Percentiles rank a stretch among this genome's conserved stretches.
These are phyloP conservation scores for Thalpophila matura DNA, from an alignment of 2,888 invertebrate genomes.

Conservation along the genomic window DNA sequence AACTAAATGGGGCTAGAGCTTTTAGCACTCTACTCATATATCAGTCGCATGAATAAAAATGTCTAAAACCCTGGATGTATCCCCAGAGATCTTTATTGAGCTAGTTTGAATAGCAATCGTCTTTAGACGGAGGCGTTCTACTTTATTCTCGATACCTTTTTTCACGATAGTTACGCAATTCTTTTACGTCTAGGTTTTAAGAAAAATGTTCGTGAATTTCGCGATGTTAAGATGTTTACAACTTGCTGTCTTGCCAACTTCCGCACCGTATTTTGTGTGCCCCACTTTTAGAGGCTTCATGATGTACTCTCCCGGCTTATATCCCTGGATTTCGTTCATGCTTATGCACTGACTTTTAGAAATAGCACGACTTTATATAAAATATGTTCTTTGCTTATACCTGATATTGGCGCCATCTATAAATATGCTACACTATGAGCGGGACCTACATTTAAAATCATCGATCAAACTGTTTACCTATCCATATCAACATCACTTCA, in stretches of 20 bases:
- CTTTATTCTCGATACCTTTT: slow-evolving; percentile 36
- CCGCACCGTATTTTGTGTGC: slow-evolving; percentile 35
- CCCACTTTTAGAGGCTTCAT: slow-evolving; percentile 41
- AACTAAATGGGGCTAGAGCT: slow-evolving; percentile 39
- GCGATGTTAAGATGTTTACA: slow-evolving; percentile 51
- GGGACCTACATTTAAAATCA: slow-evolving; percentile 6
- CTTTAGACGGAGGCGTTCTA: slow-evolving; percentile 4
- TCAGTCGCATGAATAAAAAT: slow-evolving; percentile 17
- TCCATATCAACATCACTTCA: neutral
- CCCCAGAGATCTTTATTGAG: slow-evolving; percentile 25
- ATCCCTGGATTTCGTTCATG: slow-evolving; percentile 14
- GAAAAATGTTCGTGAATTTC: slow-evolving; percentile 46
- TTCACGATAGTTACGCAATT: slow-evolving; percentile 31
- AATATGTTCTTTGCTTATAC: slow-evolving; percentile 8
- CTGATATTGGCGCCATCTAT: too few species aligned
- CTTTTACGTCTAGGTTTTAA: slow-evolving; percentile 39
- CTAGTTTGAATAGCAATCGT: slow-evolving; percentile 34
- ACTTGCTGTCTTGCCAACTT: slow-evolving; percentile 53
- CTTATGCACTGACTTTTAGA: slow-evolving; percentile 10
- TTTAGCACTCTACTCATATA: slow-evolving; percentile 27
- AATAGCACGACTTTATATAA: too few species aligned
- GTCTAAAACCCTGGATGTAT: slow-evolving; percentile 18
- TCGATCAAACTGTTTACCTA: slow-evolving; percentile 10
- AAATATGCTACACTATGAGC: too few species aligned
- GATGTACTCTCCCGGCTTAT: slow-evolving; percentile 26